A percentile compares a stretch with the other conserved stretches of the same genome.
These are phyloP conservation scores for Chauna torquata DNA, from an alignment of 2,113 vertebrate genomes.

Conservation along the genomic window DNA sequence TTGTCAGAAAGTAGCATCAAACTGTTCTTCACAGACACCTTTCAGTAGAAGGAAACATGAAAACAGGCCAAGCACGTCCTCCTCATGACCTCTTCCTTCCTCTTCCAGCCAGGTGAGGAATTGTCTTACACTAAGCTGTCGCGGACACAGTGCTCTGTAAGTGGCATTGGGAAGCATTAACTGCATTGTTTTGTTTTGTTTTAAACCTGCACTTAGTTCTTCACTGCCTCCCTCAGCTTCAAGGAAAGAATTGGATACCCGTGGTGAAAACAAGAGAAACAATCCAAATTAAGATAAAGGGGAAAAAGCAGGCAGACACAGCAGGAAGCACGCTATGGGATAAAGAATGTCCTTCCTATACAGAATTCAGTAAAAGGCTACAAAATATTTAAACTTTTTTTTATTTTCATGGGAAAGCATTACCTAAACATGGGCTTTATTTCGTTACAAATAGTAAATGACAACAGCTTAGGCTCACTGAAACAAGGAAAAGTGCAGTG, in stretches of 20 bases:
- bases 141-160: rapidly evolving
- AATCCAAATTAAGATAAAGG: background rate
- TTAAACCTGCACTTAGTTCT: background rate
- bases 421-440: background rate
- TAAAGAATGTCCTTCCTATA: background rate
- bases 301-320: background rate
- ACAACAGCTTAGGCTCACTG: background rate
- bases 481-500: background rate
- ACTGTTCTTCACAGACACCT: background rate
- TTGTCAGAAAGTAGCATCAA: background rate
- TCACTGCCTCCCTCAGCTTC: background rate
- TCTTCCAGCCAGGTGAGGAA: background rate
- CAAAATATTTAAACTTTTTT: background rate
- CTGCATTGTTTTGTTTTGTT: background rate
- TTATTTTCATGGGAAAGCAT: background rate
- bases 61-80: background rate
- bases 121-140: background rate
- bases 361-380: background rate
- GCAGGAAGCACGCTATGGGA: background rate
- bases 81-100: background rate
- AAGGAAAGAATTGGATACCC: background rate
- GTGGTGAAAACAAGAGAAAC: background rate
- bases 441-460: background rate
- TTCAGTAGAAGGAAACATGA: background rate
- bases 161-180: background rate